These are phyloP conservation scores for Siderastrea siderea DNA, from an alignment of 92 coral and sea anemone species.

Conservation along the genomic window DNA sequence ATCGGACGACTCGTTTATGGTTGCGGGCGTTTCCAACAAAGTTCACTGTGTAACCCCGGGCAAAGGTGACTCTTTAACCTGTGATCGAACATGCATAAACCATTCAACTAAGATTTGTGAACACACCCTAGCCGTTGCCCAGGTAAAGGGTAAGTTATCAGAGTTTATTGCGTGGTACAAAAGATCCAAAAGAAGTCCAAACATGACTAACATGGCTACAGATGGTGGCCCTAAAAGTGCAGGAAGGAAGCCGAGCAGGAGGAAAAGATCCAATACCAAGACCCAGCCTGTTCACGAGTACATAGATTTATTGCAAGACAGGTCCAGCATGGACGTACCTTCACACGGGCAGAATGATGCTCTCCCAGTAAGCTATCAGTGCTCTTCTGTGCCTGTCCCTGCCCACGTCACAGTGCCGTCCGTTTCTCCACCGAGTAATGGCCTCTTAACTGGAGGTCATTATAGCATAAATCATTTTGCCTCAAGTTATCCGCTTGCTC, in stretches of 20 bases:
- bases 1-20: constrained; percentile 55
- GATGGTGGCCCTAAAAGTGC: constrained; percentile 59
- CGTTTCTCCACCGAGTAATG: not conserved
- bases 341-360: not conserved
- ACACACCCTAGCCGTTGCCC: constrained; percentile 62
- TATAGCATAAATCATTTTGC: not conserved
- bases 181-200: constrained; percentile 37
- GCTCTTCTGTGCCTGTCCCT: not conserved
- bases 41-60: constrained; percentile 59
- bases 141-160: constrained; percentile 16
- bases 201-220: constrained; percentile 27
- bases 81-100: constrained; percentile 60
- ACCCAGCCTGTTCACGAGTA: constrained; percentile 30
- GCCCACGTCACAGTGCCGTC: not conserved
- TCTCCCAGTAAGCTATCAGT: not conserved
- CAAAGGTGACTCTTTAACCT: constrained; percentile 53
- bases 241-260: constrained; percentile 43
- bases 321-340: no score
- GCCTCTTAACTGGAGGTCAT: not conserved
- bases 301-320: constrained; percentile 35
- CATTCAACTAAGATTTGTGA: constrained; percentile 49
- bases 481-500: not conserved
- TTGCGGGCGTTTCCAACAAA: constrained; percentile 59
- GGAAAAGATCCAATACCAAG: constrained; percentile 37
- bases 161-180: constrained; percentile 47